Base-by-base conservation (phyloP, 1,140 invertebrate species). In the Arctopsyche grandis region DNA sequence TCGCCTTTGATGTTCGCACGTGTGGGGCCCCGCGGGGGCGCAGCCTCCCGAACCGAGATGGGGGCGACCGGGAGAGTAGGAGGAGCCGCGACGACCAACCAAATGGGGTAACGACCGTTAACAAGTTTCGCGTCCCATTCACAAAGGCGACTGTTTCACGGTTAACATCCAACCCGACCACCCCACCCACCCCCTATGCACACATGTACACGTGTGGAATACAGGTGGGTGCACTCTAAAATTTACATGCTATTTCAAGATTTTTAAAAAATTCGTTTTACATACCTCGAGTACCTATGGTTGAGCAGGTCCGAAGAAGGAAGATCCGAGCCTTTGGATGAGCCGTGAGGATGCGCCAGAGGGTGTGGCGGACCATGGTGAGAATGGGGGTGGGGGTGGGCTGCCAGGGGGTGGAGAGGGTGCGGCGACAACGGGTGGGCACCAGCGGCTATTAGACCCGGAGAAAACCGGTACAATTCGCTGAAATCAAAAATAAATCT, bases 391-490 rank as follows among this genome's bases (percentile, higher is more conserved):
- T 86, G 85, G 80, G 91, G 89, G 19, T 75, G 73, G 78, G 92
- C 91, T 84, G 88, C 87, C 77, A 89, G 84, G 83, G 88, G 79
- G 77, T 81, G 79, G n/a, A 83, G 77, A 10, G 91, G 91, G 84
- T 92, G 91, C 70, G 91, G 91, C 14, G 81, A 82, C 1, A 82
- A 56, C 93, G 93, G 85, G 94, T 93, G 83, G 94, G 86, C 76
- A 93, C 93, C 83, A 93, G 83, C 86, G 9, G 86, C 86, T 80
- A 87, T 87, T 81, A 89, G 83, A 60, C 87, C 94, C 81, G 94
- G 94, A 81, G 94, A 95, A 89, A 96, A 96, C 86, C 94, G 92
- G 87, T 95, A 96, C 86, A 95, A 93, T 89, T 95, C 93, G 89
- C 93, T 94, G 86, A 4, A 87, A 76, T 83, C 79, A 74, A 76